A percentile compares a stretch with the other conserved stretches of the same genome.
phyloP scores from a whole-genome alignment of 2,113 vertebrate species.

The Gnathonemus echidnorhynchus region DNA sequence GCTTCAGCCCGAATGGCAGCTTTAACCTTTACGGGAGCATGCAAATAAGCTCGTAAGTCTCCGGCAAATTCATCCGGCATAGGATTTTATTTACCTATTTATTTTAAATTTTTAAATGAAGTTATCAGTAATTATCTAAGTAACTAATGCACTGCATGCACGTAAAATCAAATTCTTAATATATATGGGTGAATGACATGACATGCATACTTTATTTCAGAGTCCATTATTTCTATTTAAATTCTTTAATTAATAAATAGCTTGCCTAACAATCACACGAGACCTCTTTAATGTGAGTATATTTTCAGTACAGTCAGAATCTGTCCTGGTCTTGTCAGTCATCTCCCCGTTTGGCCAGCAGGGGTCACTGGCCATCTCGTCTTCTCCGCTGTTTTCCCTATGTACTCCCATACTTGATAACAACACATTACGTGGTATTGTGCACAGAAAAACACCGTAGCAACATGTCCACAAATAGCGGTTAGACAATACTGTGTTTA shows the following conservation, averaged over 20 bases:
- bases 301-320: background rate
- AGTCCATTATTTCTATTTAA: background rate
- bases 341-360: background rate
- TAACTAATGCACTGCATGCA: background rate
- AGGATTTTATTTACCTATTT: constrained; percentile 31
- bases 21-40: constrained; percentile 36
- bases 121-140: background rate
- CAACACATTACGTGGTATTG: too few relatives aligned
- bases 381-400: background rate
- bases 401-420: background rate
- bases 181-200: background rate
- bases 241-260: background rate
- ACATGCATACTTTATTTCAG: background rate
- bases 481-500: too few relatives aligned
- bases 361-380: background rate
- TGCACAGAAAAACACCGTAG: too few relatives aligned
- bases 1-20: background rate
- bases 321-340: background rate
- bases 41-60: constrained; percentile 41
- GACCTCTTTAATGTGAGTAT: background rate
- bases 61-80: constrained; percentile 23
- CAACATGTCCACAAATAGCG: too few relatives aligned
- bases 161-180: background rate
- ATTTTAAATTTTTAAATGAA: background rate
- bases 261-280: background rate